These are phyloP conservation scores for Sphenodon punctatus DNA, from an alignment of 2,797 vertebrate species.

Conservation along the genomic window DNA sequence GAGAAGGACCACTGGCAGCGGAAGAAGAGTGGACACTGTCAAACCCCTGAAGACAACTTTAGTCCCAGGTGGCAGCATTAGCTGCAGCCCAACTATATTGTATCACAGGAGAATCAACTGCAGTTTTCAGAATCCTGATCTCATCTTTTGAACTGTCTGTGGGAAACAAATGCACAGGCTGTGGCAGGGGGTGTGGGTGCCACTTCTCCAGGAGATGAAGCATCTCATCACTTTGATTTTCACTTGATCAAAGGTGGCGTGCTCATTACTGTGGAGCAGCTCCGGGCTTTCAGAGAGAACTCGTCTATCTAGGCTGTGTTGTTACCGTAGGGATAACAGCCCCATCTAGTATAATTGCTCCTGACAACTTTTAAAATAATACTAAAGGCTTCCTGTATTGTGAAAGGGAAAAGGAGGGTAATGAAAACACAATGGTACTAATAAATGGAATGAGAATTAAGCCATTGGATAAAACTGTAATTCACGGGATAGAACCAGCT, in stretches of 20 bases:
- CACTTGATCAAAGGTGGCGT: slow-evolving; percentile 27
- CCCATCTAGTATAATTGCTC: background rate
- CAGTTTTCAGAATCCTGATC: background rate
- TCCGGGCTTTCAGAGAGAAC: slow-evolving; percentile 6
- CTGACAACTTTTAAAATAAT: background rate
- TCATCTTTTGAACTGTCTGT: background rate
- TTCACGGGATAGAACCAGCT: background rate
- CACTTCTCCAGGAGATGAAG: background rate
- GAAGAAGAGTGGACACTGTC: background rate
- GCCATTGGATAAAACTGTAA: background rate
- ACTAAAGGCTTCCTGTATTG: slow-evolving; percentile 6
- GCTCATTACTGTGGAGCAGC: slow-evolving; percentile 17
- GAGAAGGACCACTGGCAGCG: background rate
- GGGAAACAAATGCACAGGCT: background rate
- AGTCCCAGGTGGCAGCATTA: background rate
- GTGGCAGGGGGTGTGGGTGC: background rate
- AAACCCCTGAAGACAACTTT: background rate
- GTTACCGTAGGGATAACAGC: background rate
- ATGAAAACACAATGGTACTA: background rate
- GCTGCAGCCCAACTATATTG: background rate
- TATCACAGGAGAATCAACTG: background rate
- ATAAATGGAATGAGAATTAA: background rate
- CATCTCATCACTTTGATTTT: slow-evolving; percentile 9
- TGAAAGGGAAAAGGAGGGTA: background rate
- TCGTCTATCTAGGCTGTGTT: background rate